These are phyloP conservation scores for Rhea pennata DNA, from an alignment of 2,113 vertebrate genomes.

Conservation along the genomic window DNA sequence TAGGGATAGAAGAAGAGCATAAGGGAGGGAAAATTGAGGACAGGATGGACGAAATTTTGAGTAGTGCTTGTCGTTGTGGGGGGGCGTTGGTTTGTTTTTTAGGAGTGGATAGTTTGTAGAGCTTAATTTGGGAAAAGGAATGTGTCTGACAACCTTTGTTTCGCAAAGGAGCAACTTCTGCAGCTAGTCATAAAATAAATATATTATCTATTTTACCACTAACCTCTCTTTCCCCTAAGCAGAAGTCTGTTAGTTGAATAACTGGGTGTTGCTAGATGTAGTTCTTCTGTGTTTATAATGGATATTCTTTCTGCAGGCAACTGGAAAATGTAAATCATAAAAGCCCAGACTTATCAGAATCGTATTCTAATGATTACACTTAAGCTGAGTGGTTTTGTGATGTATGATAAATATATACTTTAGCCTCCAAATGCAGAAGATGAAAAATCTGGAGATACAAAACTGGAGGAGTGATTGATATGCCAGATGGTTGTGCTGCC, in stretches of 20 bases:
- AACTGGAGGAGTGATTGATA: not conserved
- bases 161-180: not conserved
- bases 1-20: not conserved
- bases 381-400: constrained; percentile 1
- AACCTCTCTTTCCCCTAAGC: not conserved
- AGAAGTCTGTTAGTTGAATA: not conserved
- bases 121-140: not conserved
- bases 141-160: not conserved
- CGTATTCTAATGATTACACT: constrained; percentile 8
- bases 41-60: not conserved
- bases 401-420: not conserved
- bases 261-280: constrained; percentile 13
- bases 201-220: not conserved
- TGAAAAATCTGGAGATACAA: not conserved
- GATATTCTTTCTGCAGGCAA: constrained; percentile 21
- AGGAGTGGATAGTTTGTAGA: not conserved
- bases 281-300: constrained; percentile 2
- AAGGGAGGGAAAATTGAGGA: not conserved
- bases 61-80: not conserved
- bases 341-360: constrained; percentile 29
- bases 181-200: not conserved
- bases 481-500: not conserved
- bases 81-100: not conserved
- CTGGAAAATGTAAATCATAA: constrained; percentile 22
- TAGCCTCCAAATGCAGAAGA: not conserved